Evolutionary conservation across 2,113 vertebrate genomes (phyloP), one percentile per base, ranked within the genome.

Genomic region (Cryptotis parvus): DNA sequence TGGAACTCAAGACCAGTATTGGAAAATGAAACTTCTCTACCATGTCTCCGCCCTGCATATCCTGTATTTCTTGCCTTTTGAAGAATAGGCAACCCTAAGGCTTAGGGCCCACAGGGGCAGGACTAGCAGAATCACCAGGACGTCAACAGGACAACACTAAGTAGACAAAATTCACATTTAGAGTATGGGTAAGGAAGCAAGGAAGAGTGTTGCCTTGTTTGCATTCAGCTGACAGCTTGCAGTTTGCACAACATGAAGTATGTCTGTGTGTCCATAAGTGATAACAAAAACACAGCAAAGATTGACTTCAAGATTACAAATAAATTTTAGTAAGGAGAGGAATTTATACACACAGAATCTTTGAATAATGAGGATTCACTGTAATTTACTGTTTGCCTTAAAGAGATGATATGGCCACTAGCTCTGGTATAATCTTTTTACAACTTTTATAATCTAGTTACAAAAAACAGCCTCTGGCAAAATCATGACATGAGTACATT

Each of bases 341-440:
- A 58, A 70, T 81, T 93, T 49, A 82, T 15, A 89, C 35, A 43
- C 73, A 65, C 9, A 78, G 45, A 80, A 65, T 78, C 39, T 84
- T 6, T 45, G 52, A 68, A 84, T 68, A 79, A 73, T 91, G 39
- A 92, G 37, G 14, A 65, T 29, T 41, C 77, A 9, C 35, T 81
- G 0, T 72, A 41, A 55, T 86, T 79, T 93, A 74, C 69, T 76
- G 11, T 89, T 89, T 92, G 27, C 63, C 70, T 87, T 77, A 84
- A 79, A 89, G 29, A 22, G 69, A 37, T 6, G 45, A 37, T 29
- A n/a, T 73, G 22, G 37, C 75, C 76, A 80, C 78, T 84, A 70
- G 65, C n/a, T 77, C 63, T 92, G 63, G 31, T 65, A 70, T 70
- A 84, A 61, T 87, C 55, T 95, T 92, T 52, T 33, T 41, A 33